Evolutionary conservation across 2,888 invertebrate species (phyloP).

Genomic region (Siphonodentalium dalli): DNA sequence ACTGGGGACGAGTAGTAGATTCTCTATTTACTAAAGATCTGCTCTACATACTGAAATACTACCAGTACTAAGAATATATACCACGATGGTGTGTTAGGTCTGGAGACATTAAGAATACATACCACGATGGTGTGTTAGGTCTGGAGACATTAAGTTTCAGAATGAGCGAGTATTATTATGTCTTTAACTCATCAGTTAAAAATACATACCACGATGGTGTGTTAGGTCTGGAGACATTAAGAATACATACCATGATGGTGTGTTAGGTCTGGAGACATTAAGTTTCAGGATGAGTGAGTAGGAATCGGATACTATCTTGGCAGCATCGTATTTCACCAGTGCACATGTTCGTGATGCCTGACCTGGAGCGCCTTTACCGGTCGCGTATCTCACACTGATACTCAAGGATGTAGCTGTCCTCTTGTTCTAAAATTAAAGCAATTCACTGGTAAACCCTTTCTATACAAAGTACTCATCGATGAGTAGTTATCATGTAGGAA

Average conservation of each 20-base stretch:
- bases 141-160: conserved; percentile 69
- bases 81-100: too few species aligned
- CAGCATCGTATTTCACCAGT: conserved; percentile 73
- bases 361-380: conserved; percentile 68
- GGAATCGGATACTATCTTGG: conserved; percentile 73
- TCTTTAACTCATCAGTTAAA: conserved; percentile 74
- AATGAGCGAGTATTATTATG: conserved; percentile 73
- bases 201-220: too few species aligned
- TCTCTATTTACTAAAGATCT: too few species aligned
- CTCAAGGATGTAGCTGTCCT: conserved; percentile 82
- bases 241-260: conserved; percentile 52
- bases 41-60: too few species aligned
- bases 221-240: too few species aligned
- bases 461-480: too few species aligned
- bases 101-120: conserved; percentile 22
- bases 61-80: too few species aligned
- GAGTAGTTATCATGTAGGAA: too few species aligned
- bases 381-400: conserved; percentile 74
- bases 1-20: too few species aligned
- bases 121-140: conserved; percentile 54
- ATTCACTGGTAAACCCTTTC: too few species aligned
- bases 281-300: conserved; percentile 74
- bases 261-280: conserved; percentile 56
- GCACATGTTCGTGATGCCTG: conserved; percentile 71
- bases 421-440: conserved; percentile 75